Evolutionary conservation across 2,113 vertebrate genomes (phyloP), one percentile per base, ranked within the genome.

Genomic region (Notechis scutatus): DNA sequence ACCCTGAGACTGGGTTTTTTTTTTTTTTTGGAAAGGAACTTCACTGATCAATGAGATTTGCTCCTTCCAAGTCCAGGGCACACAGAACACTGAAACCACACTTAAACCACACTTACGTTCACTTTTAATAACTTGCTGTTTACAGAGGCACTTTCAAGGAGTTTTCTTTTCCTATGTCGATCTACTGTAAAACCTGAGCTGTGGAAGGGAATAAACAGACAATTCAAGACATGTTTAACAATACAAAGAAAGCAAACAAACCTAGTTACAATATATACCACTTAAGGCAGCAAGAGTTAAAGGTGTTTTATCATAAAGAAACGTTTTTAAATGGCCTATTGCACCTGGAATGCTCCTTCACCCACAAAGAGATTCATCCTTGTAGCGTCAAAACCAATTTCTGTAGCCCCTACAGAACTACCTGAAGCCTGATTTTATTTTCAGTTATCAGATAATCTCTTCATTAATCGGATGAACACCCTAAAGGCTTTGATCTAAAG

Each of bases 81-180:
- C 23, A 52, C 4, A 3, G 59, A 81, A 21, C 52, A 92, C 42
- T 0, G 0, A 24, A 0, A 0, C 14, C 7, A 0, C 96, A 97
- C 99, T 98, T 98, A 24, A 0, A 0, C 14, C 7, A 0, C 96
- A 97, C 99, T 98, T 98, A 99, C 99, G 96, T 97, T 98, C 94
- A 99, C 98, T 98, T 99, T 99, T 94, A 99, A 93, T 94, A 98
- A 95, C 95, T 99, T 99, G 97, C 96, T 98, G 97, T 98, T 98
- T 93, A 98, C 93, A 96, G 98, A 97, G 57, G 98, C 97, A 90
- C 97, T 98, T 96, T 99, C 99, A 96, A 98, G 96, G 55, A 99
- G 96, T 96, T 99, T 99, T 97, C 99, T 98, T 97, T 99, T 99
- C 95, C 98, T 98, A 94, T 99, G 98, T 94, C 98, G 97, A 93